Evolutionary conservation across 2,888 invertebrate genomes (phyloP), one percentile per base, ranked within the genome.

Genomic region (Nemurella pictetii): DNA sequence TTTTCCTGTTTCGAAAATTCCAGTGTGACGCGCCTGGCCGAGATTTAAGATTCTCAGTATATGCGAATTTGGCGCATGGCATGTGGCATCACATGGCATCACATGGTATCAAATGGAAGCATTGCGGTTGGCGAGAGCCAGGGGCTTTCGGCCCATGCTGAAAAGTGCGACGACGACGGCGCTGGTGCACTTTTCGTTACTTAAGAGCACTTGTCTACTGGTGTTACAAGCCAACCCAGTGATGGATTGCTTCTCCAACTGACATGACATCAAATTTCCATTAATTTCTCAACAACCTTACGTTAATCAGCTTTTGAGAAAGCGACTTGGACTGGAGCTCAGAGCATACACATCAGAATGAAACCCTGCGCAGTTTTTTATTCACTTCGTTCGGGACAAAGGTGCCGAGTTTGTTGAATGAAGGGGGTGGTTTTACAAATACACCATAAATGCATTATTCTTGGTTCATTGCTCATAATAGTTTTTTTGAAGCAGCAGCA

Each of bases 251-350:
- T 84, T 77, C 82, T 78, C 84, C 75, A 35, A 30, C 85, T 86
- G 87, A 86, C 86, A 85, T 85, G 86, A 87, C 87, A 87, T 87
- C 86, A 87, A 87, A 87, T 87, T 87, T 87, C 87, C 86, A 87
- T 87, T 87, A 87, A 87, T 87, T 87, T 87, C 85, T 87, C 85
- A 85, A 87, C 86, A 86, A 86, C 86, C 84, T 86, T 80, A 81
- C 85, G 84, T 84, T 86, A 87, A 87, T 87, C 86, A 87, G 86
- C 85, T 85, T 85, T 84, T 28, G 85, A 85, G 86, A 84, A 85
- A 85, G 84, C 83, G 82, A 77, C 85, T 35, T 32, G 82, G 55
- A 55, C 55, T 55, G 15, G 20, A 55, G 55, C 55, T 55, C 55
- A 7, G 55, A 55, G 55, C 20, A 55, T 55, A 20, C 55, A 55